Evolutionary conservation across 2,113 vertebrate species (phyloP), one percentile per base, ranked within the genome.

Genomic region (Calidris pugnax): DNA sequence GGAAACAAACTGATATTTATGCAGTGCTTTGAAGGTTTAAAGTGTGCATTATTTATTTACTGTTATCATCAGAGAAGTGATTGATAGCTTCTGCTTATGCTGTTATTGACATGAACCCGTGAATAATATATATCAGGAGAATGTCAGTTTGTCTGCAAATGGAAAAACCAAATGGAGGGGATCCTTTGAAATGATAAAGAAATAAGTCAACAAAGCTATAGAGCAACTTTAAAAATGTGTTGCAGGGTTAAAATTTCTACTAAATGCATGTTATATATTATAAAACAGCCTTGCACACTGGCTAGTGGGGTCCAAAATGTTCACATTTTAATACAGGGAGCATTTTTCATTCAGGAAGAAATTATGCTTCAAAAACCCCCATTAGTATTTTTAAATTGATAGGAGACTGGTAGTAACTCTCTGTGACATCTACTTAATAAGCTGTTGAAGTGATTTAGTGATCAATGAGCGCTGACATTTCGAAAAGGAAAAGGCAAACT

Each of bases 391-490:
- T 96, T 93, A 93, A 97, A 96, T 96, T 96, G 93, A 88, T 76
- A 72, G 89, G 77, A 32, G 74, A 79, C 60, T 84, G 71, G 92
- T 90, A 59, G 79, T 95, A 97, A 96, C 91, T 97, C 93, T 94
- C 87, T 62, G 87, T 97, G 98, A 89, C 97, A 97, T 96, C 96
- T 97, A 60, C 84, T 96, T 97, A 97, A 97, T 98, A 97, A 98
- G 90, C 85, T 53, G 5, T 91, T 96, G 90, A 96, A 97, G 82
- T 97, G 96, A 97, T 97, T 97, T 97, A 97, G 92, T 93, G 96
- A 97, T 97, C 94, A 97, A 76, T 74, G 83, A 95, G 55, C 10
- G 50, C 22, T 96, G 95, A 95, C 93, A 97, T 97, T 98, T 90
- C 45, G 19, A 87, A 95, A 93, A 95, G 59, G 62, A 57, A 94